phyloP scores from a whole-genome alignment of 2,113 vertebrate genomes.

The Sinocyclocheilus maitianheensis region DNA sequence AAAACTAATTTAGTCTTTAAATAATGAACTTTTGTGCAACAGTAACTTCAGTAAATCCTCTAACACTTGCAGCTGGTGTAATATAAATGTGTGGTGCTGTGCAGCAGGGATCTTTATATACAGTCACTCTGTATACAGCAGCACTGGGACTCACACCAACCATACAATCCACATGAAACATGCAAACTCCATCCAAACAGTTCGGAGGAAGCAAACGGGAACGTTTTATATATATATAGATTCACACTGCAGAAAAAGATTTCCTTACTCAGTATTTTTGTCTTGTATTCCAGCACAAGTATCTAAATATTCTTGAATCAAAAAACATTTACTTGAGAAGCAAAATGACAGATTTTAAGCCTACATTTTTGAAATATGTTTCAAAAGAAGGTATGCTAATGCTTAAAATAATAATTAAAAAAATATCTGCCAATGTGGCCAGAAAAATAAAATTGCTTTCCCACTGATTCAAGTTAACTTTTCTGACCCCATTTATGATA shows the following conservation, averaged over 20 bases:
- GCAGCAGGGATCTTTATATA: conserved; percentile 43
- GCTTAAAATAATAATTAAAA: background rate
- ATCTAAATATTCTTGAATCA: background rate
- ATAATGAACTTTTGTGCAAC: background rate
- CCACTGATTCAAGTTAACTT: background rate
- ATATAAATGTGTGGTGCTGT: conserved; percentile 39
- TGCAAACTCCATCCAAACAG: conserved; percentile 40
- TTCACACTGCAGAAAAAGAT: background rate
- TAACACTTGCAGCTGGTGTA: background rate
- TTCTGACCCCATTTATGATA: background rate
- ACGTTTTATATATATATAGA: background rate
- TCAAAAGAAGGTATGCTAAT: background rate
- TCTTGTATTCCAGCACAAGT: background rate
- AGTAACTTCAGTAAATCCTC: background rate
- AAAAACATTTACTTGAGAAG: background rate
- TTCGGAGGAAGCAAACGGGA: conserved; percentile 28
- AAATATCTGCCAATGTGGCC: background rate
- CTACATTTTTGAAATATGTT: background rate
- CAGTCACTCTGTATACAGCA: conserved; percentile 41
- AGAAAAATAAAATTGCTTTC: background rate
- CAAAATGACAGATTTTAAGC: background rate
- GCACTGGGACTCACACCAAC: background rate
- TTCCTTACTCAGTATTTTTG: background rate
- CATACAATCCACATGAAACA: conserved; percentile 21
- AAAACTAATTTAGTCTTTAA: background rate